Percentiles rank a stretch among this genome's conserved stretches.
Evolutionary conservation across 2,797 vertebrate genomes (phyloP).

Genomic region (Neomorphus geoffroyi): DNA sequence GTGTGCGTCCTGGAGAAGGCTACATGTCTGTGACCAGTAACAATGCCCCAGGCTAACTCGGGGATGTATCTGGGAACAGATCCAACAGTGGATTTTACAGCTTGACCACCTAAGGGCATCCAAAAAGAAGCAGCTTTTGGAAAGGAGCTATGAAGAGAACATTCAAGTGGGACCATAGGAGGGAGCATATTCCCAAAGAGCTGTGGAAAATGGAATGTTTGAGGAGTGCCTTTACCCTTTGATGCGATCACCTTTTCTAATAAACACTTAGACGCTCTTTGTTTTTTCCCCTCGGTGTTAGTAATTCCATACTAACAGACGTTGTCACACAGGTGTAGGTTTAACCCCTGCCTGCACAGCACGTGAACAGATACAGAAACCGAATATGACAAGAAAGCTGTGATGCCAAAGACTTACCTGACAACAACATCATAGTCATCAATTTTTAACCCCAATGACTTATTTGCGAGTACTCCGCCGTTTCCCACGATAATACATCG

Average conservation of each 20-base stretch:
- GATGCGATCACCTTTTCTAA: neutral
- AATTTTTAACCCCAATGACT: conserved; percentile 92
- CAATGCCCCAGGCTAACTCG: neutral
- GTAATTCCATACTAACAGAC: neutral
- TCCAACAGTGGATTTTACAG: neutral
- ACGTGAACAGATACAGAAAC: neutral
- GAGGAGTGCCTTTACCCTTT: neutral
- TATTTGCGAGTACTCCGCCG: conserved; percentile 94
- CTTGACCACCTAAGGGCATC: neutral
- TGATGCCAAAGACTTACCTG: conserved; percentile 81
- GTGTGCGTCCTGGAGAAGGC: neutral
- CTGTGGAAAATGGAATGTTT: neutral
- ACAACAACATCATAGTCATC: conserved; percentile 94
- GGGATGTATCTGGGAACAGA: neutral
- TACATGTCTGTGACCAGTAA: neutral
- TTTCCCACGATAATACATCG: conserved; percentile 95
- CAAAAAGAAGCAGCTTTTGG: neutral
- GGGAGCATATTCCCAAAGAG: neutral
- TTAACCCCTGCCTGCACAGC: neutral
- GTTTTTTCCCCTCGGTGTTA: neutral
- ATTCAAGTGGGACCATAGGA: neutral
- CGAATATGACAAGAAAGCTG: neutral
- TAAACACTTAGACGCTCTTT: neutral
- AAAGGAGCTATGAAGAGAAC: neutral
- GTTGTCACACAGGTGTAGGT: neutral